Percentiles rank a stretch among this genome's conserved stretches.
Conservation (phyloP, 2,888 invertebrate genomes). For the Craniophora ligustri region DNA sequence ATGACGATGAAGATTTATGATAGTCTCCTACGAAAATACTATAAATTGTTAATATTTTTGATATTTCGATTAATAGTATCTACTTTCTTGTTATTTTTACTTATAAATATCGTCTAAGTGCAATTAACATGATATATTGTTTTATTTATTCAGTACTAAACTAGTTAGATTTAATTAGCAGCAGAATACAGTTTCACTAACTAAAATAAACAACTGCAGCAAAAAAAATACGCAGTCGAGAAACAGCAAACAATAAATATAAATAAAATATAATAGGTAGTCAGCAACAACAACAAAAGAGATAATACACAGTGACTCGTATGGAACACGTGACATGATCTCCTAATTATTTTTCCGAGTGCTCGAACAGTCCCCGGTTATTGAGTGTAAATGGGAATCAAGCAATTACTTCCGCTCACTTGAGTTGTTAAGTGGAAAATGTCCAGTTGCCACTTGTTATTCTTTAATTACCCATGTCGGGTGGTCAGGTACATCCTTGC, state of each 20-base stretch:
- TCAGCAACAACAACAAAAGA: constrained; percentile 2
- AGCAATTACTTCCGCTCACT: constrained; percentile 38
- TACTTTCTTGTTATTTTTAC: no score
- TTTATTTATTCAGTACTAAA: no score
- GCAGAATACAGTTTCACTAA: no score
- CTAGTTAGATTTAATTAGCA: no score
- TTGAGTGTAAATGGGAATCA: constrained; percentile 45
- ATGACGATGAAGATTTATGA: no score
- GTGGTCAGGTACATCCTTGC: constrained; percentile 8
- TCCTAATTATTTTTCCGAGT: constrained; percentile 33
- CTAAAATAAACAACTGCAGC: constrained; percentile 3
- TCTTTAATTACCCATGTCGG: constrained; percentile 43
- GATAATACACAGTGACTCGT: constrained; percentile 23
- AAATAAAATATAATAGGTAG: constrained; percentile 32
- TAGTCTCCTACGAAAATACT: no score
- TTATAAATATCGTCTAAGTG: no score
- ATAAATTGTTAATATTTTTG: no score
- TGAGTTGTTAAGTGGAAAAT: constrained; percentile 27
- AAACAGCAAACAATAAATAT: constrained; percentile 18
- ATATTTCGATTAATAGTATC: no score
- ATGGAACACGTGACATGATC: constrained; percentile 25
- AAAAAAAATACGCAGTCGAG: constrained; percentile 18
- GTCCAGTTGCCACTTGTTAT: constrained; percentile 35
- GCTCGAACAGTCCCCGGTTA: constrained; percentile 23
- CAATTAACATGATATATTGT: no score